Evolutionary conservation across 2,113 vertebrate species (phyloP).

Genomic region (Proterorhinus semilunaris): DNA sequence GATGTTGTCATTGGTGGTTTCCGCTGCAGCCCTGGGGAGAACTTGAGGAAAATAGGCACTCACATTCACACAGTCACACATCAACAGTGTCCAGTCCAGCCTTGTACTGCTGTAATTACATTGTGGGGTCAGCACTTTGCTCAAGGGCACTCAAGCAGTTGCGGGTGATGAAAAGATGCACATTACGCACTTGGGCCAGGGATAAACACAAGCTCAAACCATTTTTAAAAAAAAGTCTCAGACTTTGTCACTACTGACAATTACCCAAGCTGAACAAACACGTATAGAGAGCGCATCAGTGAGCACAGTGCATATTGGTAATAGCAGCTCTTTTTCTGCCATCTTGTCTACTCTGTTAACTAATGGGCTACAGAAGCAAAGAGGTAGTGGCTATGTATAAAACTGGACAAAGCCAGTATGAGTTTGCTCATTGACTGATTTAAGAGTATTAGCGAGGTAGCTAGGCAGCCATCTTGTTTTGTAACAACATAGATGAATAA

Average conservation of each 20-base stretch:
- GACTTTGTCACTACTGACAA: constrained; percentile 11
- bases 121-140: constrained; percentile 53
- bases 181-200: constrained; percentile 31
- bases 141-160: constrained; percentile 61
- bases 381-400: not conserved
- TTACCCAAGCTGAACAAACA: constrained; percentile 12
- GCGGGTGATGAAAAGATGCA: constrained; percentile 33
- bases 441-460: not conserved
- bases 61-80: constrained; percentile 41
- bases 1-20: not conserved
- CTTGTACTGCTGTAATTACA: constrained; percentile 48
- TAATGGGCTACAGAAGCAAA: not conserved
- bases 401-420: not conserved
- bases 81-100: constrained; percentile 31
- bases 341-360: not conserved
- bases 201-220: constrained; percentile 23
- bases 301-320: not conserved
- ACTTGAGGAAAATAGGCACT: constrained; percentile 20
- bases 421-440: not conserved
- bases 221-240: constrained; percentile 8
- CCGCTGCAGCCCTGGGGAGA: constrained; percentile 24
- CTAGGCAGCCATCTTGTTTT: not conserved
- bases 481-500: no score
- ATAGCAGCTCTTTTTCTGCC: constrained; percentile 14
- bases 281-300: not conserved